Base-by-base conservation (phyloP, 2,113 vertebrate species). In the Nansenia antarctica region DNA sequence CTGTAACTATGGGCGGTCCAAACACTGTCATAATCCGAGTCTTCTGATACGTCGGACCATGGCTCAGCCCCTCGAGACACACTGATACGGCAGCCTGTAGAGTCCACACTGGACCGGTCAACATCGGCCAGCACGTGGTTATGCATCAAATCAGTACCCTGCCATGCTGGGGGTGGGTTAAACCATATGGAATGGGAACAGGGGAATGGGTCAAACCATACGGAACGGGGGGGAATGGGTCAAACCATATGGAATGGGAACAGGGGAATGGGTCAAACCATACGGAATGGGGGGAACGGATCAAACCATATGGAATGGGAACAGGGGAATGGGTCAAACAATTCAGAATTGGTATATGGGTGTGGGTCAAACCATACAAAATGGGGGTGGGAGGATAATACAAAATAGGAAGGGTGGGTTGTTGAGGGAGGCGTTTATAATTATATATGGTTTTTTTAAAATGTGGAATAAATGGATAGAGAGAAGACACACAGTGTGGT, bases 141-240 rank as follows among this genome's bases (percentile, higher is more conserved):
- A 94, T 99, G 98, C 98, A 99, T 99, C 95, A 99, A 95, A 93
- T 99, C 98, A 91, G 98, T 99, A 91, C 97, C 98, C 93, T 98
- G 98, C 98, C 98, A 99, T 91, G 98, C 98, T 99, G 87, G 82
- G 90, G 91, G 77, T 42, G 78, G 90, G 86, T 88, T 89, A n/a
- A 68, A 58, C 42, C 49, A 53, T 53, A 27, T 31, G 26, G 20
- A 71, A 59, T 45, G 29, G 20, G 31, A 30, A 24, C 8, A 20
- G 24, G 31, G 29, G 67, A 15, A 20, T 37, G 22, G 39, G 24
- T n/a, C 35, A 18, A 55, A 37, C 42, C 73, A 9, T 62, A 22
- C 65, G 60, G 64, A 18, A 67, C 30, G 30, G 53, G 0, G 26
- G 58, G 12, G 52, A 27, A n/a, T 47, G 35, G 65, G 49, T 1